phyloP scores from a whole-genome alignment of 2,888 invertebrate species.

The Drosophila fulvimacula region DNA sequence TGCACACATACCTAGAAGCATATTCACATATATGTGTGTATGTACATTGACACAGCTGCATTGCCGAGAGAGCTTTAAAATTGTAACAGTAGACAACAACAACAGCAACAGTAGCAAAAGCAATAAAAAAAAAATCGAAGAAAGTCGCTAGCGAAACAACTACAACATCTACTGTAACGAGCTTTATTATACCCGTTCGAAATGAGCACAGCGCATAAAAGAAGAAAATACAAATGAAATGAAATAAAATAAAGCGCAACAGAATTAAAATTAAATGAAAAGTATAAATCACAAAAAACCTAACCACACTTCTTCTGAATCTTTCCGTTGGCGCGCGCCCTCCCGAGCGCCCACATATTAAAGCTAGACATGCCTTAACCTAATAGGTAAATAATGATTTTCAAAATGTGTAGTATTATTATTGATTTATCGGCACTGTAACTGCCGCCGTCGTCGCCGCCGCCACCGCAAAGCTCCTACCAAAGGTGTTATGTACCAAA shows the following conservation, averaged over 20 bases:
- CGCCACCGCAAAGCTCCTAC: conserved; percentile 39
- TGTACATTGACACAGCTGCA: conserved; percentile 64
- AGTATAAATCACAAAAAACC: conserved; percentile 65
- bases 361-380: conserved; percentile 37
- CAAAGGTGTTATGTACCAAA: conserved; percentile 74
- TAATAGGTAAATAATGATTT: conserved; percentile 66
- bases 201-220: conserved; percentile 67
- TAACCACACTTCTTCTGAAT: conserved; percentile 70
- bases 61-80: conserved; percentile 69
- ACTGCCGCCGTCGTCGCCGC: conserved; percentile 32
- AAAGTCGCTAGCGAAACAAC: conserved; percentile 70
- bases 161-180: conserved; percentile 67
- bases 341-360: conserved; percentile 6
- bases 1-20: conserved; percentile 34
- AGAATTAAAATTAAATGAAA: conserved; percentile 70
- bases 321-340: conserved; percentile 23
- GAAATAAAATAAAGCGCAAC: conserved; percentile 55
- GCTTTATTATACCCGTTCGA: conserved; percentile 68
- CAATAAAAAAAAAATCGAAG: conserved; percentile 64
- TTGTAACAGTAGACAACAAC: conserved; percentile 71
- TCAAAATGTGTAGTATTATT: conserved; percentile 66
- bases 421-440: conserved; percentile 71
- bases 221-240: conserved; percentile 22
- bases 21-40: conserved; percentile 19
- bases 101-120: conserved; percentile 18